Conservation (phyloP, 2,888 invertebrate genomes). For the Galerucella calmariensis region DNA sequence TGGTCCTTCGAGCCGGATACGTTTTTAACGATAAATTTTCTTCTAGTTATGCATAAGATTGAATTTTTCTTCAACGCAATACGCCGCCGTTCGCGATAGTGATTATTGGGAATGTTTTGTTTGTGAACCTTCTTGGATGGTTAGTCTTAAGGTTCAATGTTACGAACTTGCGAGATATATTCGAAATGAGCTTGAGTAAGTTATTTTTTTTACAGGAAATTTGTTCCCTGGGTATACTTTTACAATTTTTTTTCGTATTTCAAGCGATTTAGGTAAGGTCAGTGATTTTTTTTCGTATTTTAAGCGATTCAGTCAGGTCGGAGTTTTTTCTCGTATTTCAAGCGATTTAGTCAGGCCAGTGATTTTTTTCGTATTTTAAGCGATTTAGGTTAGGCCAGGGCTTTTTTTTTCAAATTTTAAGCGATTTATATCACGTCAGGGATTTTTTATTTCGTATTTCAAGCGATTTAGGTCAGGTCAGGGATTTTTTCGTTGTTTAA, state of each 20-base stretch:
- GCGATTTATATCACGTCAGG: too few species aligned
- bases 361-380: too few species aligned
- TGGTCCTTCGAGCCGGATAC: neutral
- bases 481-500: too few species aligned
- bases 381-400: too few species aligned
- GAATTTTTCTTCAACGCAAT: conserved; percentile 74
- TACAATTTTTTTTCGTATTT: too few species aligned
- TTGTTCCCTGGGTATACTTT: neutral
- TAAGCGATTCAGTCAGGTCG: too few species aligned
- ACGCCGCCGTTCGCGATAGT: conserved; percentile 77
- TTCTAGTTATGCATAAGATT: conserved; percentile 78
- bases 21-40: neutral
- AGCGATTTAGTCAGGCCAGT: too few species aligned
- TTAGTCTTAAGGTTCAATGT: conserved; percentile 74
- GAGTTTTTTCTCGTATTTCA: too few species aligned
- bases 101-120: conserved; percentile 86
- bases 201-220: conserved; percentile 18
- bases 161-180: conserved; percentile 78
- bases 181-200: conserved; percentile 70
- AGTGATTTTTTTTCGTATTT: neutral
- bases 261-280: too few species aligned
- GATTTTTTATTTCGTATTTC: too few species aligned
- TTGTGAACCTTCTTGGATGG: conserved; percentile 75
- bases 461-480: too few species aligned
- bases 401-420: too few species aligned